Percentiles rank a stretch among this genome's conserved stretches.
These are phyloP conservation scores for Mesorhabditis spiculigera DNA, from an alignment of 2,888 invertebrate genomes.

Conservation along the genomic window DNA sequence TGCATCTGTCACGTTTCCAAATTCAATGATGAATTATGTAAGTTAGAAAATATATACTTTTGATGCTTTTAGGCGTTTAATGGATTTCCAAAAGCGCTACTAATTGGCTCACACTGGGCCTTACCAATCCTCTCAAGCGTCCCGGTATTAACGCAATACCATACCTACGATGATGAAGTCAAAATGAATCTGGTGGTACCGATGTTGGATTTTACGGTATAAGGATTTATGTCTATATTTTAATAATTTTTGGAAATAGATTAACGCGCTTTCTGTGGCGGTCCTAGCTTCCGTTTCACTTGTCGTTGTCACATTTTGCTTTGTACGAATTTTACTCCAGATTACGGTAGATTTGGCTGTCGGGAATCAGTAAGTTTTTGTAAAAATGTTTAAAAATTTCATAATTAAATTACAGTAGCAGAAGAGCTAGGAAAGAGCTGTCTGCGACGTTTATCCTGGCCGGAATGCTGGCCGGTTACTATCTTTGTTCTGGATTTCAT, in stretches of 20 bases:
- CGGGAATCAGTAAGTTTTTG: background rate
- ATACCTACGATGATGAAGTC: background rate
- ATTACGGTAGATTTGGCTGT: background rate
- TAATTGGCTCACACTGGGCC: background rate
- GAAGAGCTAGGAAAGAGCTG: background rate
- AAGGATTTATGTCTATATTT: too few species aligned
- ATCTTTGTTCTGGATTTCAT: background rate
- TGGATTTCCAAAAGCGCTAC: slow-evolving; percentile 4
- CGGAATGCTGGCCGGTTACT: slow-evolving; percentile 3
- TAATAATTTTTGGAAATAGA: background rate
- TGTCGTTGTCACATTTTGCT: slow-evolving; percentile 2
- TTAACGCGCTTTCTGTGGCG: background rate
- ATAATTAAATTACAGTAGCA: background rate
- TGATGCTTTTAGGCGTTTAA: background rate
- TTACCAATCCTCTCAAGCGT: background rate
- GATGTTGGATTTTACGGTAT: background rate
- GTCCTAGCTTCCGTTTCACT: background rate
- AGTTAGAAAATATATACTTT: background rate
- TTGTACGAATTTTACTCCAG: background rate
- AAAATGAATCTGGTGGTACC: background rate
- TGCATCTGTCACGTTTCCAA: slow-evolving; percentile 3
- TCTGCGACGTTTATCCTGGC: slow-evolving; percentile 4
- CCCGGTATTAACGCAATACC: background rate
- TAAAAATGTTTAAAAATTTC: background rate
- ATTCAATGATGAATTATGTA: slow-evolving; percentile 5